Percentiles rank a stretch among this genome's conserved stretches.
phyloP scores from a whole-genome alignment of 2,888 invertebrate genomes.

The Trimorus sp. region DNA sequence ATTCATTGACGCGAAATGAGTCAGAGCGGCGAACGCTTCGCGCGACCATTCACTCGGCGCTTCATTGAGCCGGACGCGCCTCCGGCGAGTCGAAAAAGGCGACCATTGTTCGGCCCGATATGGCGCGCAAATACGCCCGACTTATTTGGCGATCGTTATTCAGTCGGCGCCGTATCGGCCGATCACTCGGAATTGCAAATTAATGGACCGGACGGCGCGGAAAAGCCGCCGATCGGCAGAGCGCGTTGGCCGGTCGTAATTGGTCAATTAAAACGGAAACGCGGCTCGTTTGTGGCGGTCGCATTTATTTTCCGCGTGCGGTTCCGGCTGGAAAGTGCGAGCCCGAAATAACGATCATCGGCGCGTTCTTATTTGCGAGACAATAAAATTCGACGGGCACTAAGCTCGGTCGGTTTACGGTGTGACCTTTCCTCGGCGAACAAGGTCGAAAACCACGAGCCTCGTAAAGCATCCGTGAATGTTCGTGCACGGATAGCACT shows the following conservation, averaged over 20 bases:
- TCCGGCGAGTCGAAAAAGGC: slow-evolving; percentile 65
- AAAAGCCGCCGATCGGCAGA: background rate
- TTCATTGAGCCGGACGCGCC: slow-evolving; percentile 73
- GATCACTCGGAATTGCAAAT: slow-evolving; percentile 27
- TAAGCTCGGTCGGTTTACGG: slow-evolving; percentile 60
- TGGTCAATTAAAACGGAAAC: background rate
- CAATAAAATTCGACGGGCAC: slow-evolving; percentile 68
- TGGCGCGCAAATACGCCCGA: slow-evolving; percentile 37
- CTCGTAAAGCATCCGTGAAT: slow-evolving; percentile 75
- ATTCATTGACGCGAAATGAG: slow-evolving; percentile 74
- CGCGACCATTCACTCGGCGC: slow-evolving; percentile 72
- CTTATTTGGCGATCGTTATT: slow-evolving; percentile 55
- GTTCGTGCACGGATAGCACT: slow-evolving; percentile 77
- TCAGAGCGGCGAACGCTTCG: slow-evolving; percentile 66
- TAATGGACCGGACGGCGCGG: slow-evolving; percentile 12
- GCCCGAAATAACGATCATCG: slow-evolving; percentile 16
- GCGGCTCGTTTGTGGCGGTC: slow-evolving; percentile 2
- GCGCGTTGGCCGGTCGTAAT: too few species aligned
- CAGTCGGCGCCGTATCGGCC: slow-evolving; percentile 44
- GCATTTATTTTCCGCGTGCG: background rate
- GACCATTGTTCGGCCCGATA: slow-evolving; percentile 40
- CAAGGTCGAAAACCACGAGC: slow-evolving; percentile 74
- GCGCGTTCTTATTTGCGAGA: slow-evolving; percentile 47
- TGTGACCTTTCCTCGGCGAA: slow-evolving; percentile 75
- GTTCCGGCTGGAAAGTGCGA: too few species aligned